These are phyloP conservation scores for Bradypodion pumilum DNA, from an alignment of 2,797 vertebrate species.

Conservation along the genomic window DNA sequence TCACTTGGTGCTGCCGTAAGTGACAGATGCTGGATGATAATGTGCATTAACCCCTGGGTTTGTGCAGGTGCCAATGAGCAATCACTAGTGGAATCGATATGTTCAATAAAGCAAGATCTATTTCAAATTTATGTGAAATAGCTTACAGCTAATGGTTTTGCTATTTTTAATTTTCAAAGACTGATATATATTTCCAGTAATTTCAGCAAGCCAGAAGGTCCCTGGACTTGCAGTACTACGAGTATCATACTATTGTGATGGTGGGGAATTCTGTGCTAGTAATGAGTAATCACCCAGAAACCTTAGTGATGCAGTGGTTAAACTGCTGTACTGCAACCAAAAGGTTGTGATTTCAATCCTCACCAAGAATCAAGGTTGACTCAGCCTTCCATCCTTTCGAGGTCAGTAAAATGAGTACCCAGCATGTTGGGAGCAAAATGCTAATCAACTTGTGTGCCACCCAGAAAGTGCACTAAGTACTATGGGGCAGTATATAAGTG, in stretches of 20 bases:
- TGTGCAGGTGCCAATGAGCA: slow-evolving; percentile 32
- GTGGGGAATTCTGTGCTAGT: not conserved
- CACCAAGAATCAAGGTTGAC: no score
- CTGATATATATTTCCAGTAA: not conserved
- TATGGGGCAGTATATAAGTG: no score
- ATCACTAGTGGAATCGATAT: slow-evolving; percentile 11
- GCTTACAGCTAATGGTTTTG: slow-evolving; percentile 13
- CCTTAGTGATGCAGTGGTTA: no score
- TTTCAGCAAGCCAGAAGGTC: not conserved
- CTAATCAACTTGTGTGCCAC: no score
- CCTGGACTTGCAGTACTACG: slow-evolving; percentile 7
- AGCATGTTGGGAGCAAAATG: no score
- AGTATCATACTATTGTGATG: not conserved
- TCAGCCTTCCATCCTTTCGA: no score
- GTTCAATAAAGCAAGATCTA: not conserved
- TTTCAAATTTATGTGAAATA: slow-evolving; percentile 28
- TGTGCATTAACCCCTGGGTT: slow-evolving; percentile 56
- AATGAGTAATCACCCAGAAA: slow-evolving; percentile 16
- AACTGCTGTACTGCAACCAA: no score
- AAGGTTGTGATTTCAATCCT: no score
- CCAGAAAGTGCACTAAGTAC: no score
- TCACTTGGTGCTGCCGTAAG: slow-evolving; percentile 53
- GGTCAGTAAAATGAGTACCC: no score
- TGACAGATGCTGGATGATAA: slow-evolving; percentile 56
- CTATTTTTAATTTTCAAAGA: slow-evolving; percentile 29